A percentile compares a stretch with the other conserved stretches of the same genome.
These are phyloP conservation scores for Coenobita brevimanus DNA, from an alignment of 1,140 invertebrate species.

Conservation along the genomic window DNA sequence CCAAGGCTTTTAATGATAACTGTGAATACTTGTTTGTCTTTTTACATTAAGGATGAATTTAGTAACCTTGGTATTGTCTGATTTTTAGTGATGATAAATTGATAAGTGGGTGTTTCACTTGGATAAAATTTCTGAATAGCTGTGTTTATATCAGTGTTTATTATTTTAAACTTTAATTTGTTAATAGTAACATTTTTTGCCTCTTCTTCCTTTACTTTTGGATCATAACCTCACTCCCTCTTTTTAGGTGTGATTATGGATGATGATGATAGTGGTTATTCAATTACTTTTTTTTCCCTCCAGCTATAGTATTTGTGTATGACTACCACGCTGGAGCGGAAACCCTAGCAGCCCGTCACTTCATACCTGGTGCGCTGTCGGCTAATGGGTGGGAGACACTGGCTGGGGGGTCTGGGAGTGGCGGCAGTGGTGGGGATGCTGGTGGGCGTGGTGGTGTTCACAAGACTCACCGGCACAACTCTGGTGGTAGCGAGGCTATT, in stretches of 20 bases:
- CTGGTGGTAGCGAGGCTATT: constrained; percentile 39
- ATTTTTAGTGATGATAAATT: background rate
- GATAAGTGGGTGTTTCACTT: too few species aligned
- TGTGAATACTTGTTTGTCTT: constrained; percentile 55
- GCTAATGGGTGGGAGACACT: constrained; percentile 74
- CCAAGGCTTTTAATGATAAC: constrained; percentile 95
- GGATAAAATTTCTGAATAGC: too few species aligned
- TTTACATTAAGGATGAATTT: constrained; percentile 37
- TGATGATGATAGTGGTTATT: background rate
- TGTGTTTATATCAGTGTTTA: too few species aligned
- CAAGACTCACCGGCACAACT: constrained; percentile 48
- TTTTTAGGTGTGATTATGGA: too few species aligned
- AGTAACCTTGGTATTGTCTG: constrained; percentile 41
- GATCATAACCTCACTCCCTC: background rate
- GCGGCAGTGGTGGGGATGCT: background rate
- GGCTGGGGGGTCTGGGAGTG: background rate
- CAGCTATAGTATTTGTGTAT: constrained; percentile 96
- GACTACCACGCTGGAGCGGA: constrained; percentile 94
- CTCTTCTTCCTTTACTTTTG: background rate
- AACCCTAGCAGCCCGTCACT: constrained; percentile 90
- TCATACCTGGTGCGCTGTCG: constrained; percentile 83
- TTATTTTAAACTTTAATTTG: too few species aligned
- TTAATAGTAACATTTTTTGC: background rate
- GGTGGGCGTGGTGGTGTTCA: constrained; percentile 68
- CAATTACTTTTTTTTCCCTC: constrained; percentile 71